phyloP scores from a whole-genome alignment of 2,888 invertebrate genomes.

The Chrysina gloriosa region DNA sequence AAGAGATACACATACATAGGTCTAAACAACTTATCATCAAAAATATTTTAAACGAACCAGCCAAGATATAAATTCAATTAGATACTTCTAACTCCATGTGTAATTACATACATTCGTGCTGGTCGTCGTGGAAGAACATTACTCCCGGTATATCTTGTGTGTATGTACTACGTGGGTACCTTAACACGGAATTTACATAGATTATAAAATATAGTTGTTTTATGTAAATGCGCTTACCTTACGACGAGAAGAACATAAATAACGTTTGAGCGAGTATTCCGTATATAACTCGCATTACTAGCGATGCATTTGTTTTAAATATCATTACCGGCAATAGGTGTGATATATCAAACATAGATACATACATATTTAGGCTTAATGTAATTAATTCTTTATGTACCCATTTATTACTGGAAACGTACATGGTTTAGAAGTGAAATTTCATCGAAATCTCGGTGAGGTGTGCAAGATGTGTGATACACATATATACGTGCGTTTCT shows the following conservation, averaged over 20 bases:
- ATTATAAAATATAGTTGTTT: conserved; percentile 33
- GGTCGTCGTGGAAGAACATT: background rate
- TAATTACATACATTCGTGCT: background rate
- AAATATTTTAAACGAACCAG: background rate
- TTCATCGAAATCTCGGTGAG: background rate
- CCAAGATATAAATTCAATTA: conserved; percentile 4
- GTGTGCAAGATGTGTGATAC: no score
- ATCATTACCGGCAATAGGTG: conserved; percentile 35
- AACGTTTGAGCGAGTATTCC: conserved; percentile 7
- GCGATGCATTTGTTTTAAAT: conserved; percentile 35
- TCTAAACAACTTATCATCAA: no score
- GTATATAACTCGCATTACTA: conserved; percentile 29
- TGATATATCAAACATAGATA: conserved; percentile 21
- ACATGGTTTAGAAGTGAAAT: background rate
- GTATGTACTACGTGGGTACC: background rate
- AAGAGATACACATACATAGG: background rate
- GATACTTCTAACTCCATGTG: background rate
- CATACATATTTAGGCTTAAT: conserved; percentile 10
- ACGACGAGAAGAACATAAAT: conserved; percentile 24
- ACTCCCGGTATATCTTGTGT: background rate
- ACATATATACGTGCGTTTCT: no score
- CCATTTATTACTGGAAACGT: background rate
- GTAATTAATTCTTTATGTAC: conserved; percentile 8
- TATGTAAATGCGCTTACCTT: conserved; percentile 31
- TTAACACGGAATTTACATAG: conserved; percentile 32